These are phyloP conservation scores for Hypotaenidia philippensis DNA, from an alignment of 2,797 vertebrate species.

Conservation along the genomic window DNA sequence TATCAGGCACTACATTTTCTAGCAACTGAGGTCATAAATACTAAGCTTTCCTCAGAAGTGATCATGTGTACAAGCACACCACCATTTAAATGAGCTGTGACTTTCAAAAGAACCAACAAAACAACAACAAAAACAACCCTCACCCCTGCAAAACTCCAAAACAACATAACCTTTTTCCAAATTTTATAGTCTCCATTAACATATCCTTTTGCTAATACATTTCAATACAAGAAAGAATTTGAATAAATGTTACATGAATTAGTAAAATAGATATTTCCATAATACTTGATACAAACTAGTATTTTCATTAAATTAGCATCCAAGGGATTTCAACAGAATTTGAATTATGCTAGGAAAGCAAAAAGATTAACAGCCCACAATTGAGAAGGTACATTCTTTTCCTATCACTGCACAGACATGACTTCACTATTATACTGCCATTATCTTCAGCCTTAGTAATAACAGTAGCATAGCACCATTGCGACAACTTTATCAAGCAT, in stretches of 20 bases:
- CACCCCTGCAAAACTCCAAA: rapidly evolving
- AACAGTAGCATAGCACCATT: not conserved
- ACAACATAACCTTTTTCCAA: not conserved
- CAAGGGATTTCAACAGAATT: not conserved
- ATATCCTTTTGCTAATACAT: not conserved
- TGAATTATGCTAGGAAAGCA: not conserved
- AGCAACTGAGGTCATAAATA: not conserved
- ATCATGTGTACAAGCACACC: not conserved
- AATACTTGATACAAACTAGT: not conserved
- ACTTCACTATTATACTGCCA: not conserved
- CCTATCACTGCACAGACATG: not conserved
- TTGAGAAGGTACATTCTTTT: not conserved
- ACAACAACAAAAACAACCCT: too few relatives aligned
- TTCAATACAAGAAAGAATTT: not conserved
- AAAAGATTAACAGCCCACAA: not conserved
- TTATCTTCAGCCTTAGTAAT: not conserved
- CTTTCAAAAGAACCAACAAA: not conserved
- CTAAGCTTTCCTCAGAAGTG: not conserved
- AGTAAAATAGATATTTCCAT: not conserved
- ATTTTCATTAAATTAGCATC: not conserved
- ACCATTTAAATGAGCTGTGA: not conserved
- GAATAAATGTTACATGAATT: not conserved
- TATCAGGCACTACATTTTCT: not conserved
- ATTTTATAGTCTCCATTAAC: not conserved
- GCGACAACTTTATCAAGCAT: not conserved